Percentiles rank a stretch among this genome's conserved stretches.
These are phyloP conservation scores for Luperina nickerlii DNA, from an alignment of 2,888 invertebrate genomes.

Conservation along the genomic window DNA sequence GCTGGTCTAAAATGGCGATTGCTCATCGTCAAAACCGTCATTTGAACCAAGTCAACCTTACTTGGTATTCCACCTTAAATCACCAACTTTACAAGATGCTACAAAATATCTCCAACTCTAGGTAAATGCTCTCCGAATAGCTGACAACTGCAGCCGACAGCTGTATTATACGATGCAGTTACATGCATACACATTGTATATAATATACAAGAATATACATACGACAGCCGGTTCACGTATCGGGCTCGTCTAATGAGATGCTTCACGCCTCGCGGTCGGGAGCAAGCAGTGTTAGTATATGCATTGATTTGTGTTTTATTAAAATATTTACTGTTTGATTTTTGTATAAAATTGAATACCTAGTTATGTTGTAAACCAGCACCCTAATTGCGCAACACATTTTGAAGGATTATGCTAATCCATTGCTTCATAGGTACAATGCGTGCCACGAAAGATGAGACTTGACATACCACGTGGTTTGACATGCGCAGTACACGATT, in stretches of 20 bases:
- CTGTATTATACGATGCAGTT: neutral
- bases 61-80: neutral
- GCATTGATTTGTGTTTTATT: constrained; percentile 2
- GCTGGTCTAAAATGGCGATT: neutral
- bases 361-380: neutral
- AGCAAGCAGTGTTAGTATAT: constrained; percentile 1
- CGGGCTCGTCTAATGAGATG: constrained; percentile 55
- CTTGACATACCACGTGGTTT: no score
- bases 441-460: no score
- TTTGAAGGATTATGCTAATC: no score
- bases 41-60: neutral
- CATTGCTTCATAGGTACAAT: no score
- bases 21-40: neutral
- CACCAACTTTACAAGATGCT: neutral
- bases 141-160: constrained; percentile 38
- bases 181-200: neutral
- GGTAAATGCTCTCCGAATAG: neutral
- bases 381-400: neutral
- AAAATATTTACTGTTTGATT: neutral
- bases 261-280: constrained; percentile 26
- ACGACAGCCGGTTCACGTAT: constrained; percentile 42
- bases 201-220: neutral
- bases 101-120: constrained; percentile 10
- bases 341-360: neutral
- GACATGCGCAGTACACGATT: no score